A percentile compares a stretch with the other conserved stretches of the same genome.
phyloP scores from a whole-genome alignment of 2,888 invertebrate species.

The Halictus ligatus region DNA sequence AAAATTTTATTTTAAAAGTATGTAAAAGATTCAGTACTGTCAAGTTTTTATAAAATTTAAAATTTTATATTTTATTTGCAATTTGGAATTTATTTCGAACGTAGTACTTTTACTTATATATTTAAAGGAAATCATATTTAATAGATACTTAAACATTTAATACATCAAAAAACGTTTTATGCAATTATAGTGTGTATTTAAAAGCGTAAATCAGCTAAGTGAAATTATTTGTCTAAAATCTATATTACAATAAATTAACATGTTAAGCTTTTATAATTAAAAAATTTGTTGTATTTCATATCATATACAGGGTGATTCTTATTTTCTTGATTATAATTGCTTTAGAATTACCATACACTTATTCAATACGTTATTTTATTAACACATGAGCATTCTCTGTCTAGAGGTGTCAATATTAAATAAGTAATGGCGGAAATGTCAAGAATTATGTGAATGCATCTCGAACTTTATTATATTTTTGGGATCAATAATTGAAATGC shows the following conservation, averaged over 20 bases:
- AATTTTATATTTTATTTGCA: background rate
- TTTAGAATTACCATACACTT: background rate
- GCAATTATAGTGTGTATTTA: background rate
- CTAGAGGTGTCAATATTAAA: background rate
- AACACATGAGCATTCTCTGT: background rate
- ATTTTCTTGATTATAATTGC: constrained; percentile 5
- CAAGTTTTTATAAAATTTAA: background rate
- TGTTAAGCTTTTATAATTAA: background rate
- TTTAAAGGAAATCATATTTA: constrained; percentile 1
- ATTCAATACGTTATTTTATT: background rate
- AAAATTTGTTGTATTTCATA: constrained; percentile 2
- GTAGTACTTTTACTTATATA: background rate
- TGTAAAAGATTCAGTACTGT: too few species aligned
- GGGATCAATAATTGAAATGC: background rate
- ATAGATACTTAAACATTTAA: background rate
- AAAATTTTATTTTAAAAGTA: background rate
- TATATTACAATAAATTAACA: background rate
- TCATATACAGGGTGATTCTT: background rate
- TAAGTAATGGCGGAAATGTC: background rate
- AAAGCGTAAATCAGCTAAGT: background rate
- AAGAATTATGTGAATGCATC: background rate
- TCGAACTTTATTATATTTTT: background rate
- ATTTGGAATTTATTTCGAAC: background rate
- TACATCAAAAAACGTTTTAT: background rate
- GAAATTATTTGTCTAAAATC: constrained; percentile 1